Percentiles rank a stretch among this genome's conserved stretches.
These are phyloP conservation scores for Phenganax stokvisi DNA, from an alignment of 92 coral and sea anemone genomes.

Conservation along the genomic window DNA sequence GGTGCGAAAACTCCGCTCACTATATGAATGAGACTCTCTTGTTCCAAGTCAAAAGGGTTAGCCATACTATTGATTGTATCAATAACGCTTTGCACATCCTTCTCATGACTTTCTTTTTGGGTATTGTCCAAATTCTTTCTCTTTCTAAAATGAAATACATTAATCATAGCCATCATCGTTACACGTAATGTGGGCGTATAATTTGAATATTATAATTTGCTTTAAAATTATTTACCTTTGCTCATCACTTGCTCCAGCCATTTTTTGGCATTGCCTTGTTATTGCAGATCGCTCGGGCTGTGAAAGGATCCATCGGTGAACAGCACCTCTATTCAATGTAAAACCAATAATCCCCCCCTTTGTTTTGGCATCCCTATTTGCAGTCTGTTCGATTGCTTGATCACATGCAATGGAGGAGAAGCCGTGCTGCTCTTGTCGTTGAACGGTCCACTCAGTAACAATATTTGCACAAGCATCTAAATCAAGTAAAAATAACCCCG, in stretches of 20 bases:
- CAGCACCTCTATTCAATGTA: slow-evolving; percentile 22
- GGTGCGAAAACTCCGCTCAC: slow-evolving; percentile 20
- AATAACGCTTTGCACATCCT: slow-evolving; percentile 3
- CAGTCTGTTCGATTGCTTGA: slow-evolving; percentile 25
- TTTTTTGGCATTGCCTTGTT: slow-evolving; percentile 20
- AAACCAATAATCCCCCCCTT: slow-evolving; percentile 21
- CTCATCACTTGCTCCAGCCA: slow-evolving; percentile 21
- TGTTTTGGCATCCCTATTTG: slow-evolving; percentile 18
- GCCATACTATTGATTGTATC: slow-evolving; percentile 16
- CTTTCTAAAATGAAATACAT: background rate
- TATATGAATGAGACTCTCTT: slow-evolving; percentile 1
- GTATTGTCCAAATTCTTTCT: slow-evolving; percentile 8
- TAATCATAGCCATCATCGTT: background rate
- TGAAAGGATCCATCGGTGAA: slow-evolving; percentile 19
- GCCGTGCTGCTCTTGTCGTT: slow-evolving; percentile 6
- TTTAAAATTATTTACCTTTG: slow-evolving; percentile 9
- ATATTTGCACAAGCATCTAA: slow-evolving; percentile 21
- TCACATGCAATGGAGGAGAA: slow-evolving; percentile 22
- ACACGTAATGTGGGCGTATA: no score
- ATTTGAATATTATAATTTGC: background rate
- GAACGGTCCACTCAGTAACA: slow-evolving; percentile 1
- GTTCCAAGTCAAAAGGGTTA: slow-evolving; percentile 11
- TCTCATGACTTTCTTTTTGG: slow-evolving; percentile 1
- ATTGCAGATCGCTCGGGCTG: slow-evolving; percentile 13
- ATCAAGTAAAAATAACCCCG: background rate